Evolutionary conservation across 64 coral and sea anemone species (phyloP).

Genomic region (Montipora foliosa): DNA sequence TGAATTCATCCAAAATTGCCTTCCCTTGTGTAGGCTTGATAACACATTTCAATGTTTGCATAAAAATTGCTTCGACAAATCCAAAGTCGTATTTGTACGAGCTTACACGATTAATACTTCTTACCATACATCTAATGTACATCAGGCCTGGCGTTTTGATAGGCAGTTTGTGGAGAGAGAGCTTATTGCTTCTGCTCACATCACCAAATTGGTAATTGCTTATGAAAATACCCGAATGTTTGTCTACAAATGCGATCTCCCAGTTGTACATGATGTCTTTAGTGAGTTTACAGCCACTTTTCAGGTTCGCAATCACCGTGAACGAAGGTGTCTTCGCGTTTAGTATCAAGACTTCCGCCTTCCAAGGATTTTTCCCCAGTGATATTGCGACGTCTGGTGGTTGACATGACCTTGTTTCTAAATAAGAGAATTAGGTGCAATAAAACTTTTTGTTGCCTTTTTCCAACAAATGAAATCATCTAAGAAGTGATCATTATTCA

Average conservation of each 20-base stretch:
- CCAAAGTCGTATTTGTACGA: neutral
- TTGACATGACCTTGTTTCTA: neutral
- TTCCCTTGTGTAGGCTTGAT: neutral
- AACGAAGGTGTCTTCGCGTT: neutral
- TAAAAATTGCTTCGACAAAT: neutral
- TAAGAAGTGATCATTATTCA: no score
- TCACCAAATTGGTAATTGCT: neutral
- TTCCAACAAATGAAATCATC: neutral
- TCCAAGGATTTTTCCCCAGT: neutral
- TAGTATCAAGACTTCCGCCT: neutral
- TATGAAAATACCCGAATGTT: neutral
- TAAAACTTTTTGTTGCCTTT: neutral
- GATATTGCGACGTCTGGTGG: neutral
- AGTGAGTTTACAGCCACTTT: neutral
- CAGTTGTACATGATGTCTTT: neutral
- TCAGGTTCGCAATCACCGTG: neutral
- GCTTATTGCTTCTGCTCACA: neutral
- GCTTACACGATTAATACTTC: neutral
- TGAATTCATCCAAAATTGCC: neutral
- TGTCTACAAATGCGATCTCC: slow-evolving; percentile 13
- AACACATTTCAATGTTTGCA: neutral
- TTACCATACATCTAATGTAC: slow-evolving; percentile 11
- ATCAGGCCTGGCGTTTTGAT: neutral
- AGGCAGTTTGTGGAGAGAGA: neutral
- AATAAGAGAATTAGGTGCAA: no score